phyloP scores from a whole-genome alignment of 2,888 invertebrate genomes.

The Ethmia dodecea region DNA sequence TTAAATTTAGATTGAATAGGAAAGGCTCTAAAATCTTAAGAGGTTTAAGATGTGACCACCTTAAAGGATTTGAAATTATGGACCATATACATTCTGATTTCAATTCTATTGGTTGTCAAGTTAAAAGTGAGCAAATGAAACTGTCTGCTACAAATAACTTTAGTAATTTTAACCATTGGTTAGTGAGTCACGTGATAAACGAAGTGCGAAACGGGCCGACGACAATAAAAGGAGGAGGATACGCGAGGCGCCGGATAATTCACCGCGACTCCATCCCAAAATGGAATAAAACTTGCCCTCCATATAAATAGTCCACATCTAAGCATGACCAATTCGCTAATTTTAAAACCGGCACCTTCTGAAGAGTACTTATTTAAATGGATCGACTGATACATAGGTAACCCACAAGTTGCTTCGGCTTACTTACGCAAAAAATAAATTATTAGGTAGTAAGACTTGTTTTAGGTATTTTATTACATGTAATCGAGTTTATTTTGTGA shows the following conservation, averaged over 20 bases:
- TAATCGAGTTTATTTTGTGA: neutral
- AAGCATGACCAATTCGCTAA: constrained; percentile 69
- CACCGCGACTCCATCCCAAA: constrained; percentile 53
- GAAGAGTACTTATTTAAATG: constrained; percentile 20
- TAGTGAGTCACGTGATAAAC: constrained; percentile 65
- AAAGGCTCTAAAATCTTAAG: too few relatives aligned
- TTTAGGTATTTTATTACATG: neutral
- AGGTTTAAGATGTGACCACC: too few relatives aligned
- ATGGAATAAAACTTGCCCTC: constrained; percentile 59
- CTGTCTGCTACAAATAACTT: neutral
- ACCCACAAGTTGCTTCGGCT: too few relatives aligned
- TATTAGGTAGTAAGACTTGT: neutral
- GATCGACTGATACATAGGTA: constrained; percentile 15
- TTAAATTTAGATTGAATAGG: too few relatives aligned
- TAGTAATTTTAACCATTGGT: constrained; percentile 44
- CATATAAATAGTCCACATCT: constrained; percentile 50
- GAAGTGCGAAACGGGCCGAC: constrained; percentile 44
- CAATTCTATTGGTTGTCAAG: too few relatives aligned
- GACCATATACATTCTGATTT: too few relatives aligned
- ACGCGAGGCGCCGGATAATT: constrained; percentile 65
- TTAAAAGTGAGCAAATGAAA: too few relatives aligned
- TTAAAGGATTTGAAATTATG: too few relatives aligned
- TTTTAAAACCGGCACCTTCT: constrained; percentile 40
- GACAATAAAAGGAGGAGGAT: constrained; percentile 54
- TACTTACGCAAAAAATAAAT: too few relatives aligned